Evolutionary conservation across 2,113 vertebrate genomes (phyloP).

Genomic region (Podocnemis expansa): DNA sequence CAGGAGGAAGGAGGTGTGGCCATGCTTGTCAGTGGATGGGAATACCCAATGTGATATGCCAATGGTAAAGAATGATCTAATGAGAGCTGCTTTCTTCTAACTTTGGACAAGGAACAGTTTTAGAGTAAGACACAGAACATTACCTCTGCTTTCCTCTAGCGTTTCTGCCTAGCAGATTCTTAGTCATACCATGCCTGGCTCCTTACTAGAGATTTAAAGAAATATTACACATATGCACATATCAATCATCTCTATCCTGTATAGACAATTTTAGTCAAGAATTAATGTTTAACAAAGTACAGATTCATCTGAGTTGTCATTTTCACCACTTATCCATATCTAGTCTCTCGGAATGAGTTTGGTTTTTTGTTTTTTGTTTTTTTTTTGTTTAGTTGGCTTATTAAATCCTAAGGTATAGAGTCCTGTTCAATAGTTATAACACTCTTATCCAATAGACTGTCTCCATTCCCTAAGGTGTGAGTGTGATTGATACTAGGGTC

Average conservation of each 20-base stretch:
- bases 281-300: slow-evolving; percentile 14
- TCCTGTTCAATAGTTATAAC: neutral
- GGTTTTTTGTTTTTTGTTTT: neutral
- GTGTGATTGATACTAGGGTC: neutral
- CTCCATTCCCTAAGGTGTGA: neutral
- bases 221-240: neutral
- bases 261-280: neutral
- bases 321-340: slow-evolving; percentile 11
- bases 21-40: too few species aligned
- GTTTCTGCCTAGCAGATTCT: slow-evolving; percentile 7
- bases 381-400: neutral
- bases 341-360: neutral
- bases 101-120: neutral
- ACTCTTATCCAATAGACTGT: neutral
- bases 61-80: neutral
- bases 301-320: slow-evolving; percentile 29
- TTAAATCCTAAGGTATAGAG: neutral
- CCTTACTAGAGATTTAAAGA: slow-evolving; percentile 23
- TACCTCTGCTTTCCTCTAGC: neutral
- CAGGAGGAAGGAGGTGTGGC: too few species aligned
- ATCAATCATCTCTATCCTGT: slow-evolving; percentile 24
- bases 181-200: slow-evolving; percentile 11
- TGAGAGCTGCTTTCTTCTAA: neutral
- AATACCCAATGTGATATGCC: too few species aligned
- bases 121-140: neutral